These are phyloP conservation scores for Atherix ibis DNA, from an alignment of 2,888 invertebrate genomes.

Conservation along the genomic window DNA sequence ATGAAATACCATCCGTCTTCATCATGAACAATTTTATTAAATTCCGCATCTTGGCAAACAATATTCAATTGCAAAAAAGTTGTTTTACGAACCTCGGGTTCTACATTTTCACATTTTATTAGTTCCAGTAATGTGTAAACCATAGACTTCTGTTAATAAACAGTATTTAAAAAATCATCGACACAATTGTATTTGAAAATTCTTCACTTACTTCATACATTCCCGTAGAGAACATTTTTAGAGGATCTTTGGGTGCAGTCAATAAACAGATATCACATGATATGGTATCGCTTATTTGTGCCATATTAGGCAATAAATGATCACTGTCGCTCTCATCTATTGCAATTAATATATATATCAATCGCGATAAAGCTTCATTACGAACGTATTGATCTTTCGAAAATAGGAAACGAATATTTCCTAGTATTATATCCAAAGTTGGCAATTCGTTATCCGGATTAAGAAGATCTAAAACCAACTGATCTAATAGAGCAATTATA, in stretches of 20 bases:
- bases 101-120: slow-evolving; percentile 19
- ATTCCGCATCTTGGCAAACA: slow-evolving; percentile 20
- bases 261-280: slow-evolving; percentile 20
- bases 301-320: slow-evolving; percentile 16
- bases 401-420: slow-evolving; percentile 23
- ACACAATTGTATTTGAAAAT: background rate
- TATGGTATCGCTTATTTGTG: slow-evolving; percentile 18
- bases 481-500: slow-evolving; percentile 6
- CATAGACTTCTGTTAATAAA: slow-evolving; percentile 5
- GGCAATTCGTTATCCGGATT: slow-evolving; percentile 22
- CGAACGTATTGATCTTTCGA: slow-evolving; percentile 17
- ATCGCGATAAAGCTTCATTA: slow-evolving; percentile 18
- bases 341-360: slow-evolving; percentile 18
- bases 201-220: slow-evolving; percentile 13
- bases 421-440: slow-evolving; percentile 16
- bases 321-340: slow-evolving; percentile 12
- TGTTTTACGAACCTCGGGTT: slow-evolving; percentile 23
- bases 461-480: slow-evolving; percentile 16
- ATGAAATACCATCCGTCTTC: slow-evolving; percentile 16
- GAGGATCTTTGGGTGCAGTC: slow-evolving; percentile 15
- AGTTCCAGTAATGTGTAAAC: slow-evolving; percentile 19
- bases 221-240: slow-evolving; percentile 17
- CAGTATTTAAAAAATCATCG: slow-evolving; percentile 1
- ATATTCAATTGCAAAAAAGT: slow-evolving; percentile 24
- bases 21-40: slow-evolving; percentile 16